Evolutionary conservation across 2,113 vertebrate genomes (phyloP).

Genomic region (Bos javanicus): DNA sequence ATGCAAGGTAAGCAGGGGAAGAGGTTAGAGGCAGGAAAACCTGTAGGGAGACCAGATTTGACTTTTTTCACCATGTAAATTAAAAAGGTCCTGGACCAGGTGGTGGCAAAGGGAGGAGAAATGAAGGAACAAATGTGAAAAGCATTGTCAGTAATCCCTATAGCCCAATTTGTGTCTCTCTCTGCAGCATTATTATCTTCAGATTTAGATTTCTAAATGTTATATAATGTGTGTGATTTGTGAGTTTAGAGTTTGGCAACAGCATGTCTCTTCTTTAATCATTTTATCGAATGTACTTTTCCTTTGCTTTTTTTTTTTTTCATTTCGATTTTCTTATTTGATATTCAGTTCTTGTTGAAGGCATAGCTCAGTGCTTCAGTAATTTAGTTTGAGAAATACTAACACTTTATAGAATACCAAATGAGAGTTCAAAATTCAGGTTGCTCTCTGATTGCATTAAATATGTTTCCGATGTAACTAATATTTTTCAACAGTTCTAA

Average conservation of each 20-base stretch:
- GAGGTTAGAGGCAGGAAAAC: not conserved
- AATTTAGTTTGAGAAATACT: constrained; percentile 51
- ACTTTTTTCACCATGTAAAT: not conserved
- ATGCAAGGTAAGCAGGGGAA: not conserved
- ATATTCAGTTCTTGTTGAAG: constrained; percentile 38
- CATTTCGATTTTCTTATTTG: constrained; percentile 43
- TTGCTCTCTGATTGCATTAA: not conserved
- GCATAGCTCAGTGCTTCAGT: constrained; percentile 12
- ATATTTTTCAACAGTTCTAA: not conserved
- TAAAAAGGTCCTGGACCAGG: not conserved
- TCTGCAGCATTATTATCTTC: not conserved
- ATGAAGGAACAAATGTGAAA: not conserved
- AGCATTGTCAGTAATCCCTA: not conserved
- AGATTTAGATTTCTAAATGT: not conserved
- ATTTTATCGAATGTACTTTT: not conserved
- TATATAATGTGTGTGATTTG: constrained; percentile 9
- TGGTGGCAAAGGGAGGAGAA: not conserved
- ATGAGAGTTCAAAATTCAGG: constrained; percentile 20
- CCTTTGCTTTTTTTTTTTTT: not conserved
- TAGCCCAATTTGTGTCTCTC: not conserved
- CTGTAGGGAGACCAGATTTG: not conserved
- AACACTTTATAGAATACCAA: constrained; percentile 34
- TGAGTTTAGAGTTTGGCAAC: not conserved
- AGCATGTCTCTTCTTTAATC: not conserved
- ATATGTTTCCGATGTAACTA: constrained; percentile 3